Base-by-base conservation (phyloP, 1,140 invertebrate species). In the Arion vulgaris region DNA sequence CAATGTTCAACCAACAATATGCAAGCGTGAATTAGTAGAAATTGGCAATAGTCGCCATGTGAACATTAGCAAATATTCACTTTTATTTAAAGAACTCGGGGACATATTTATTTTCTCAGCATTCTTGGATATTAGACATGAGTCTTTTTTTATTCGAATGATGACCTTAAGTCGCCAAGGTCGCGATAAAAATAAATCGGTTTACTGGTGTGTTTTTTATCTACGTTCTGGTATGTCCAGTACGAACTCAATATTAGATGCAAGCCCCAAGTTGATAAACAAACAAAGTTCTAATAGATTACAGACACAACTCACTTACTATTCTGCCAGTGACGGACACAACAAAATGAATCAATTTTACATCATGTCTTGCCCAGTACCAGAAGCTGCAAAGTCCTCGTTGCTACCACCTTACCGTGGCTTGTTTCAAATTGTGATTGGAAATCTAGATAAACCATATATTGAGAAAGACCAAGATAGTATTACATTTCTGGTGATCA, bases 191-290 rank as follows among this genome's bases (percentile, higher is more conserved):
- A 69, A 38, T 0, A 62, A 68, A 4, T 74, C 69, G 11, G 41
- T 26, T 32, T 81, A 82, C 39, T 85, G 84, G 84, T 85, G 84
- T 51, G 80, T 83, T 28, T 85, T 85, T 68, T 17, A 53, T 45
- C n/a, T 57, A 11, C 53, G 53, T 23, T 11, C 5, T 19, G 9
- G 19, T 1, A 23, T n/a, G 9, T 23, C 53, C 26, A 57, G 19
- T n/a, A 9, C 53, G 23, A 57, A 57, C 26, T 15, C 15, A n/a
- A 23, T 19, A 4, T 19, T 19, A 15, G 26, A 9, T 17, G 68
- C 39, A n/a, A 28, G 39, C 49, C 15, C 36, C 15, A 68, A 75
- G 73, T 34, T 41, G 0, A 38, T 41, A 49, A n/a, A 72, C 68
- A 26, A 19, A 39, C n/a, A 62, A 57, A 69, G 73, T 41, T 66